phyloP scores from a whole-genome alignment of 2,113 vertebrate genomes.

The Daphoenositta chrysoptera region DNA sequence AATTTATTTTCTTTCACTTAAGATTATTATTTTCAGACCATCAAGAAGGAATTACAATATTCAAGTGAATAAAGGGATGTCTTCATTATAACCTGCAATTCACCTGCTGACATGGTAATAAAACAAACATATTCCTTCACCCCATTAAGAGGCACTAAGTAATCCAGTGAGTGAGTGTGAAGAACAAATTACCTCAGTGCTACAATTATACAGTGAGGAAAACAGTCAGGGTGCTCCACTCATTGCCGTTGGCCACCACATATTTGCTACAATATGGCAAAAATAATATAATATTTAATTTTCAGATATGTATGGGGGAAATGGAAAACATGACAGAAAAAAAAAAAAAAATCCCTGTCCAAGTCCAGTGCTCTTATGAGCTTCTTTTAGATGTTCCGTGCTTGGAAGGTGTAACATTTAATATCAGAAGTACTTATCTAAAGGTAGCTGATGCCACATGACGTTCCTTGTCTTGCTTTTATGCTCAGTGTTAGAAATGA shows the following conservation, averaged over 20 bases:
- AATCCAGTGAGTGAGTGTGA: not conserved
- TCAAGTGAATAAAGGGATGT: not conserved
- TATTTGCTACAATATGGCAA: not conserved
- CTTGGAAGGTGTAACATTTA: rapidly evolving
- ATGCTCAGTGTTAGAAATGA: not conserved
- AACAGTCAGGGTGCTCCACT: not conserved
- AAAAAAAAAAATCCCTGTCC: not conserved
- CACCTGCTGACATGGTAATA: not conserved
- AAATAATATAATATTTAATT: not conserved
- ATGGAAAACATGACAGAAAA: rapidly evolving
- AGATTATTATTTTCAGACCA: not conserved
- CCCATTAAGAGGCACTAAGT: not conserved
- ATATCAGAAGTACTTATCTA: not conserved
- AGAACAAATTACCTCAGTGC: not conserved
- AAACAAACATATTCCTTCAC: not conserved
- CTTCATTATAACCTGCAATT: not conserved
- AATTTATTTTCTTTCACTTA: not conserved
- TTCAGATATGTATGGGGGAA: rapidly evolving
- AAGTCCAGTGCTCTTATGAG: not conserved
- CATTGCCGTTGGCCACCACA: rapidly evolving
- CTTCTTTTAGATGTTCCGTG: not conserved
- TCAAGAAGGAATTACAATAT: not conserved
- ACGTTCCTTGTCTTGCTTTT: not conserved
- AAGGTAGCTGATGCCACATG: not conserved
- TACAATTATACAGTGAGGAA: not conserved